Conservation (phyloP, 2,888 invertebrate species). For the Tupiocoris notatus region DNA sequence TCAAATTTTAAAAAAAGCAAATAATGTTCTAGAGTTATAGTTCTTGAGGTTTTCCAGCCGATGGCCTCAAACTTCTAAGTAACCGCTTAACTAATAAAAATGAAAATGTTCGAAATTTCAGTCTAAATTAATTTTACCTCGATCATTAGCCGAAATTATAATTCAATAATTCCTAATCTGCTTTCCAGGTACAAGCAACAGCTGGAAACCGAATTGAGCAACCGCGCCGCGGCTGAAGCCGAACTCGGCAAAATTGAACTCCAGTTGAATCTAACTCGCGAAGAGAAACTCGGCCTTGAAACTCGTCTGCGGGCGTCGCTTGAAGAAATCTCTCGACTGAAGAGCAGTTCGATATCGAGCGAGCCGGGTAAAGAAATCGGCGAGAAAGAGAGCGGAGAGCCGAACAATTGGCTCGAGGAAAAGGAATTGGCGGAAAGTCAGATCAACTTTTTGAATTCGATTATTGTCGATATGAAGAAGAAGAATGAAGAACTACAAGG, state of each 20-base stretch:
- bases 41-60: no score
- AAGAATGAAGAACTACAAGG: constrained; percentile 83
- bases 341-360: not conserved
- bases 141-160: not conserved
- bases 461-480: constrained; percentile 92
- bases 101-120: no score
- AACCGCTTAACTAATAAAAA: no score
- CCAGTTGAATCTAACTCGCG: not conserved
- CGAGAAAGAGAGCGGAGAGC: not conserved
- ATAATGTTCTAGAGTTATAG: no score
- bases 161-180: not conserved
- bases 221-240: constrained; percentile 7
- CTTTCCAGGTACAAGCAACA: constrained; percentile 6
- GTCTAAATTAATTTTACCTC: not conserved
- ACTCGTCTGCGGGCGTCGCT: not conserved
- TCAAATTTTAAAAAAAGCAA: no score
- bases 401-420: constrained; percentile 48
- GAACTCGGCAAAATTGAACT: constrained; percentile 16
- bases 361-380: not conserved
- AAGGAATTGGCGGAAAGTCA: constrained; percentile 62
- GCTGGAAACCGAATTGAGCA: constrained; percentile 17
- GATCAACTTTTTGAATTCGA: constrained; percentile 90
- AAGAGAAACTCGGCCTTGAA: constrained; percentile 8
- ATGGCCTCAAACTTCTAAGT: no score
- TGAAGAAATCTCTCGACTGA: constrained; percentile 4